These are phyloP conservation scores for Rostratula benghalensis DNA, from an alignment of 2,113 vertebrate species.

Conservation along the genomic window DNA sequence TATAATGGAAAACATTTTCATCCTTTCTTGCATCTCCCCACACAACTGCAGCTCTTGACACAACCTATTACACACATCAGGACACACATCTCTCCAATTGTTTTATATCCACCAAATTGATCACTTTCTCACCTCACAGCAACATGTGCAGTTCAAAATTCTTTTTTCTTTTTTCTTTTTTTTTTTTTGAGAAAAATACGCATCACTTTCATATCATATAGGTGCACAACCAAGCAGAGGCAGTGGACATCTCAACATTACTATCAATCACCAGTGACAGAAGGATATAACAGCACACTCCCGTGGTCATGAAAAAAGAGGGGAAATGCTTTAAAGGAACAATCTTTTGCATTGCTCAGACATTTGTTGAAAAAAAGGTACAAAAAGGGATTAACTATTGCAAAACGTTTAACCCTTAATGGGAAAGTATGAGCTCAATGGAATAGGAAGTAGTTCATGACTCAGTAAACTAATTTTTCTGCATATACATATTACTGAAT, in stretches of 20 bases:
- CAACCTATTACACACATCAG: constrained; percentile 51
- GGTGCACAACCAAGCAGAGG: not conserved
- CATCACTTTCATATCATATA: not conserved
- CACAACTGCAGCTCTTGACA: not conserved
- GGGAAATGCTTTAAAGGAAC: not conserved
- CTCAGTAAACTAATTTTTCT: not conserved
- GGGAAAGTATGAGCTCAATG: not conserved
- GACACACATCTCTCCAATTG: constrained; percentile 38
- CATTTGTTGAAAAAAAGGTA: not conserved
- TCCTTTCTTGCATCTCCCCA: not conserved
- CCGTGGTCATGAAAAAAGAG: not conserved
- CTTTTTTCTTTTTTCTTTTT: not conserved
- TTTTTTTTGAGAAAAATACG: not conserved
- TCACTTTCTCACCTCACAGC: constrained; percentile 36
- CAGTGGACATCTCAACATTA: not conserved
- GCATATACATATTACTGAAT: not conserved
- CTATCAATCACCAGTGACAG: not conserved
- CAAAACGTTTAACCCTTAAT: not conserved
- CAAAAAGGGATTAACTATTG: not conserved
- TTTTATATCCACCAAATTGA: constrained; percentile 27
- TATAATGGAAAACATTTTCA: not conserved
- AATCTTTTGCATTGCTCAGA: not conserved
- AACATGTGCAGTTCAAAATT: not conserved
- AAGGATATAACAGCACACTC: not conserved
- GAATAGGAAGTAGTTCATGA: not conserved